phyloP scores from a whole-genome alignment of 37 sponge, comb jelly and placozoan species.

The Cliona cf. orientalis region DNA sequence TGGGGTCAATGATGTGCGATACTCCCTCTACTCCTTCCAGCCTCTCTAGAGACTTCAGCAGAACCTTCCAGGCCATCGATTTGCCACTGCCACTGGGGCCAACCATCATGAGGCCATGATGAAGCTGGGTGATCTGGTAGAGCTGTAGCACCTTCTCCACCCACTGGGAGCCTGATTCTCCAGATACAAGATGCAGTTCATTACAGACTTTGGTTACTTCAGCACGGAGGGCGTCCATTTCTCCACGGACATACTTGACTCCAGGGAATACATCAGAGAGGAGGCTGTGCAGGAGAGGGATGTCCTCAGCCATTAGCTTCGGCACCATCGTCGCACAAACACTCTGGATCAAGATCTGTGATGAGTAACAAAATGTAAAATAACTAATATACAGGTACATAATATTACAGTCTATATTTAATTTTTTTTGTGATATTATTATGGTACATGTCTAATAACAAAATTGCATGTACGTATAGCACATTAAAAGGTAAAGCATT shows the following conservation, averaged over 20 bases:
- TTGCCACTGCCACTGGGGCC: conserved; percentile 99
- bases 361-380: too few species aligned
- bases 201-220: conserved; percentile 91
- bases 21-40: conserved; percentile 97
- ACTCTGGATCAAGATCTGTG: conserved; percentile 96
- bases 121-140: conserved; percentile 93
- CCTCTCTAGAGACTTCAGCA: conserved; percentile 91
- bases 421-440: too few species aligned
- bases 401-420: too few species aligned
- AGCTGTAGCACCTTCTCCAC: conserved; percentile 96
- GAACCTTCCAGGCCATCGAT: conserved; percentile 94
- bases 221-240: conserved; percentile 78
- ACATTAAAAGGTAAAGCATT: too few species aligned
- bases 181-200: conserved; percentile 86
- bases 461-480: too few species aligned
- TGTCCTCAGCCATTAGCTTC: conserved; percentile 98
- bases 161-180: conserved; percentile 88
- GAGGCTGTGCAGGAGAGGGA: conserved; percentile 94
- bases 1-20: conserved; percentile 96
- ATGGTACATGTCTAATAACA: too few species aligned
- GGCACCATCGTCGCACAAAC: conserved; percentile 98
- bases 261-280: conserved; percentile 99
- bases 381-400: too few species aligned
- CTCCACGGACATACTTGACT: conserved; percentile 72
- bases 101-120: conserved; percentile 99